Evolutionary conservation across 2,113 vertebrate species (phyloP), one percentile per base, ranked within the genome.

Genomic region (Perognathus longimembris): DNA sequence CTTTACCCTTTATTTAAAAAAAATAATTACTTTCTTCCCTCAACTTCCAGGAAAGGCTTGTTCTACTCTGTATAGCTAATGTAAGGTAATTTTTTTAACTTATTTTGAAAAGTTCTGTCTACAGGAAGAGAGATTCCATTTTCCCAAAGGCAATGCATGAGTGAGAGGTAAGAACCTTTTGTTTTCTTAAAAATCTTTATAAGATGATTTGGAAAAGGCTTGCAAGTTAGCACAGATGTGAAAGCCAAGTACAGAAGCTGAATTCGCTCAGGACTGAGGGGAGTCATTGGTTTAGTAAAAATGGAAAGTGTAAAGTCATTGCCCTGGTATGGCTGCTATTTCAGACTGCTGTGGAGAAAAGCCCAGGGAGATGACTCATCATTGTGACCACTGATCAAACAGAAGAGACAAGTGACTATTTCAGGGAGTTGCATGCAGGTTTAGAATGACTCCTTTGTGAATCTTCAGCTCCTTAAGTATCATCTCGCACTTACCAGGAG

Each of bases 301-400:
- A 69, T 88, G 81, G 89, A 64, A 88, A 91, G 77, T 45, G 50
- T 86, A 30, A 83, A 61, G 88, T 86, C 86, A 88, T 40, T 73
- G 57, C 32, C 69, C 32, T 81, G 73, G 80, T 9, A 28, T 77
- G 30, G 32, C 69, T 86, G 80, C 81, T 93, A 83, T 83, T 96
- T 94, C 76, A 74, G 21, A 42, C 36, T 54, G 32, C 83, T 77
- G 67, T 92, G 79, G 88, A 82, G 3, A 9, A 26, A 66, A 90
- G 88, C 50, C 85, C 73, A 66, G 36, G 0, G 57, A n/a, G 75
- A 21, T 92, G 93, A 95, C 86, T 95, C 94, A 96, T 0, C 54
- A 5, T 36, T 59, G 69, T 90, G 84, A 54, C n/a, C 22, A 3
- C 76, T 76, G 80, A 75, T 92, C 92, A 89, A 3, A 70, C n/a